Conservation (phyloP, 2,113 vertebrate species). For the Xiphophorus maculatus region DNA sequence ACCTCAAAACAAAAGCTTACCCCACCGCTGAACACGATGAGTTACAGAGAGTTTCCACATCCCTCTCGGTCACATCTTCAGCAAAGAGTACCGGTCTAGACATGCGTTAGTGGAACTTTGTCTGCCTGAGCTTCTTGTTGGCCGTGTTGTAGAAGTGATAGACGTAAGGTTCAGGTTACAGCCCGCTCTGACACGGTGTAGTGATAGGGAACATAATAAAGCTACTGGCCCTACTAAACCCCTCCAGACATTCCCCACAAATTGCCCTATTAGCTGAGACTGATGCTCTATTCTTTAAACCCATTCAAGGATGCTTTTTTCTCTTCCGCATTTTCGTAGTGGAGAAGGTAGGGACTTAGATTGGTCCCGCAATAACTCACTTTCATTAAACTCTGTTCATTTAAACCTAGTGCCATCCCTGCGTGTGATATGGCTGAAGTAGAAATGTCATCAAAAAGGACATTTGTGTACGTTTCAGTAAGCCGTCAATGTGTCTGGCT, state of each 20-base stretch:
- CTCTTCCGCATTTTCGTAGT: conserved; percentile 37
- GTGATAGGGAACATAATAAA: conserved; percentile 74
- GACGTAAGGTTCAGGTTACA: conserved; percentile 73
- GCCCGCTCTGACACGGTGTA: conserved; percentile 66
- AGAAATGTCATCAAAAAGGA: conserved; percentile 60
- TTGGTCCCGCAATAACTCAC: conserved; percentile 4
- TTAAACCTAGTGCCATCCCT: conserved; percentile 41
- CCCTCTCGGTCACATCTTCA: conserved; percentile 14
- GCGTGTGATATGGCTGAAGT: conserved; percentile 22
- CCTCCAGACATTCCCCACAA: conserved; percentile 61
- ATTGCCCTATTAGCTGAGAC: conserved; percentile 64
- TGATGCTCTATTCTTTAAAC: conserved; percentile 52
- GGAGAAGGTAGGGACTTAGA: conserved; percentile 6
- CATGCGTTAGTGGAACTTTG: conserved; percentile 77
- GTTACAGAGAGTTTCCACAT: background rate
- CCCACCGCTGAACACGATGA: no score
- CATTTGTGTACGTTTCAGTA: conserved; percentile 67
- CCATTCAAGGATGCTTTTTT: conserved; percentile 48
- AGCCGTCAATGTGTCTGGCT: conserved; percentile 76
- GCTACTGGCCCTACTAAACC: conserved; percentile 32
- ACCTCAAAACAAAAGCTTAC: background rate
- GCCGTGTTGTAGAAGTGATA: conserved; percentile 77
- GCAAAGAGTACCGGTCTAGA: conserved; percentile 52
- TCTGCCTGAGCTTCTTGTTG: conserved; percentile 80
- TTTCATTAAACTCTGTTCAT: conserved; percentile 6